Base-by-base conservation (phyloP, 2,888 invertebrate genomes). In the Elegia similella region DNA sequence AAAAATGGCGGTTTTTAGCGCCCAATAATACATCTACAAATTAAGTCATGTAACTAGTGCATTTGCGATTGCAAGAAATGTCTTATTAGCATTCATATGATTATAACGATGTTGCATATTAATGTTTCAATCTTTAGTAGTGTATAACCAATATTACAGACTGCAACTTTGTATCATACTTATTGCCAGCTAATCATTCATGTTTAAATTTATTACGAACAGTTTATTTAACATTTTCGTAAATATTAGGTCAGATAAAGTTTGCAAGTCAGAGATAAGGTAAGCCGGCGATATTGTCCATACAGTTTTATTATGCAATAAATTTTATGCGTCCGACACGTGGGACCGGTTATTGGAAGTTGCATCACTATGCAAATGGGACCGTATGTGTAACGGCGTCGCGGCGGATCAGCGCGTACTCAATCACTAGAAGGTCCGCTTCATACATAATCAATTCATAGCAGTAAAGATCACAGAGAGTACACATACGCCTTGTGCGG, bases 281-380 rank as follows among this genome's bases (percentile, higher is more conserved):
- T 46, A 46, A 46, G 6, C 48, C 8, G 15, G 48, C 53, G 10
- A 55, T 56, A 57, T 57, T 56, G 50, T 46, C 58, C 44, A 56
- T 58, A 56, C 57, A 56, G 34, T 44, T 60, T 52, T 48, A 58
- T 61, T 62, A 55, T 47, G 62, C 61, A 64, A 63, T 60, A 55
- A 57, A 62, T 57, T 48, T 63, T 54, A 42, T 46, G 48, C 56
- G 43, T 64, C 59, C 52, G 56, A 16, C 71, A 73, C 72, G 69
- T 69, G 65, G 62, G 61, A 75, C 78, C 72, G 74, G 79, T 75
- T 72, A 59, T 62, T 63, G 69, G 47, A 30, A 32, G 70, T 82
- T 82, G 76, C 82, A 76, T 80, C 82, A 82, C 67, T 67, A 63
- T 69, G 68, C 66, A 75, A 65, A 68, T 68, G 71, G 65, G 66